phyloP scores from a whole-genome alignment of 2,888 invertebrate genomes.

The Andrena marginata region DNA sequence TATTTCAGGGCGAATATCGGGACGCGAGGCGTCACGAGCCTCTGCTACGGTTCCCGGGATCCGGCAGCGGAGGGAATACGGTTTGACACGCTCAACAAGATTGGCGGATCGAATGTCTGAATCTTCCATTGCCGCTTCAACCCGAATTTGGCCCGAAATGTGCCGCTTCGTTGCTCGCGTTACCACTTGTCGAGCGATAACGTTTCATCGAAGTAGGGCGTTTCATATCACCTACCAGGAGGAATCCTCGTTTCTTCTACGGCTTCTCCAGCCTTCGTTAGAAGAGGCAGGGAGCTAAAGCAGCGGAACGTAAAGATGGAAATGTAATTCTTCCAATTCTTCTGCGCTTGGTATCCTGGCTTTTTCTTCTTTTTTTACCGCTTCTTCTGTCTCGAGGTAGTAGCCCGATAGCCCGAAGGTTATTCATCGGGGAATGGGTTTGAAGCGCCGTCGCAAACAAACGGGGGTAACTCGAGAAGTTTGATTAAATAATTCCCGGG shows the following conservation, averaged over 20 bases:
- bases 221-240: not conserved
- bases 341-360: not conserved
- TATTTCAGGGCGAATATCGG: constrained; percentile 38
- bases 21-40: constrained; percentile 13
- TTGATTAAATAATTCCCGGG: constrained; percentile 30
- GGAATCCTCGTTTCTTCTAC: not conserved
- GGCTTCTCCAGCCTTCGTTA: not conserved
- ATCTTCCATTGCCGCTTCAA: constrained; percentile 1
- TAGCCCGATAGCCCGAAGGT: not conserved
- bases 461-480: constrained; percentile 22
- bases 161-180: constrained; percentile 1
- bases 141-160: not conserved
- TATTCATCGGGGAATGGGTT: not conserved
- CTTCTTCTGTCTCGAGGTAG: not conserved
- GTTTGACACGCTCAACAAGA: constrained; percentile 43
- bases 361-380: not conserved
- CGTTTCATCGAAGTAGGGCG: not conserved
- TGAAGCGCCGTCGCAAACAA: not conserved
- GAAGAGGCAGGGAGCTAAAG: not conserved
- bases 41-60: not conserved
- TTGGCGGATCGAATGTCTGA: constrained; percentile 21
- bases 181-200: constrained; percentile 13
- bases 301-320: not conserved
- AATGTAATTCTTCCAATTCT: not conserved
- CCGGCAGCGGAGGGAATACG: constrained; percentile 5